Evolutionary conservation across 2,888 invertebrate genomes (phyloP).

Genomic region (Hololepta plana): DNA sequence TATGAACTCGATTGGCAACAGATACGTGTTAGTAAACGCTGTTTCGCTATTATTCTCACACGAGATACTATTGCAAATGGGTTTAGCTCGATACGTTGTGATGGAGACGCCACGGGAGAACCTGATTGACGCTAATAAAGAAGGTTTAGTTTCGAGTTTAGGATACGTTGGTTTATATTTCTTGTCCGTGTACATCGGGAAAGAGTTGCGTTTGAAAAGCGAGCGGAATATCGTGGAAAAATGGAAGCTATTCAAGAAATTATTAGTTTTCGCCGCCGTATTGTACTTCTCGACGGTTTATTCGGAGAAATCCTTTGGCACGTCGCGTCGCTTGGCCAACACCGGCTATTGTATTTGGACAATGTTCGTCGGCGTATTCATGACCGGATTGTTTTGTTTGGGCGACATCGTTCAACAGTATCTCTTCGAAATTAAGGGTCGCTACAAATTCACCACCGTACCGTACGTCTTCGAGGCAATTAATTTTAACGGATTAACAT

Average conservation of each 20-base stretch:
- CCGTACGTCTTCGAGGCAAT: constrained; percentile 49
- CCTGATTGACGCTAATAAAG: constrained; percentile 70
- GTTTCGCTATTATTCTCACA: constrained; percentile 37
- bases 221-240: too few relatives aligned
- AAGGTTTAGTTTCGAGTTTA: constrained; percentile 70
- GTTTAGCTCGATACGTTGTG: constrained; percentile 54
- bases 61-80: constrained; percentile 41
- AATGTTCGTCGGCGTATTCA: constrained; percentile 39
- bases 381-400: constrained; percentile 35
- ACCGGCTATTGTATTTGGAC: constrained; percentile 65
- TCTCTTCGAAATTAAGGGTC: too few relatives aligned
- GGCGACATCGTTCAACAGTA: constrained; percentile 29
- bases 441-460: too few relatives aligned
- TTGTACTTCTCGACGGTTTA: constrained; percentile 30
- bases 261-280: constrained; percentile 7
- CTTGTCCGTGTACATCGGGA: constrained; percentile 46
- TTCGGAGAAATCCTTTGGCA: constrained; percentile 32
- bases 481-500: constrained; percentile 66
- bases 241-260: constrained; percentile 8
- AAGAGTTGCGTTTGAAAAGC: constrained; percentile 8
- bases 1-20: constrained; percentile 32
- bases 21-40: constrained; percentile 15
- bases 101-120: constrained; percentile 33
- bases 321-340: constrained; percentile 72
- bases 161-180: constrained; percentile 79